These are phyloP conservation scores for Streptopelia turtur DNA, from an alignment of 2,797 vertebrate species.

Conservation along the genomic window DNA sequence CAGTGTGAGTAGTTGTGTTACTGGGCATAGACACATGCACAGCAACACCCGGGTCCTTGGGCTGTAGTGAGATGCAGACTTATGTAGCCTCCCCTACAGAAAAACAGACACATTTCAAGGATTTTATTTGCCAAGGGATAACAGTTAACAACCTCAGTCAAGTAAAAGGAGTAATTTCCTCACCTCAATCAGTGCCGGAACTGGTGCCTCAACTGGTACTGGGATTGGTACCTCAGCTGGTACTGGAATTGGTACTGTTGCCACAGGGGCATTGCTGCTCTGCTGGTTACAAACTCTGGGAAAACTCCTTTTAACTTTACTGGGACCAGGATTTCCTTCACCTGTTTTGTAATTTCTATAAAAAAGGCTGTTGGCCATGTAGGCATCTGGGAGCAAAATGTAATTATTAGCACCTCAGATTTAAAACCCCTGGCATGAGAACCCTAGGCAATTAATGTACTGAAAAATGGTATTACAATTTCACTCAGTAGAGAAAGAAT, in stretches of 20 bases:
- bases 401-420: neutral
- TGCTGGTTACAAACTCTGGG: neutral
- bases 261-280: neutral
- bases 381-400: neutral
- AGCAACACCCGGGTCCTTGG: neutral
- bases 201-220: neutral
- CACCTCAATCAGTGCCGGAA: neutral
- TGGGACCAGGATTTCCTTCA: neutral
- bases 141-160: neutral
- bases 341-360: neutral
- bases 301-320: neutral
- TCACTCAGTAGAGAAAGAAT: conserved; percentile 37
- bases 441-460: neutral
- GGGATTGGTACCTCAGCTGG: neutral
- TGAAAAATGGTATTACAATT: neutral
- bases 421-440: neutral
- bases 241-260: neutral
- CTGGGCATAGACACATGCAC: neutral
- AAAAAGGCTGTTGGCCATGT: neutral
- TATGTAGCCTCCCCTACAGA: neutral
- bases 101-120: neutral
- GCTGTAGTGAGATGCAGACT: neutral
- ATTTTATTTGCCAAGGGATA: neutral
- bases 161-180: neutral
- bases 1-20: neutral